A percentile compares a stretch with the other conserved stretches of the same genome.
These are phyloP conservation scores for Pseudomyrmex pallidus DNA, from an alignment of 1,140 invertebrate species.

Conservation along the genomic window DNA sequence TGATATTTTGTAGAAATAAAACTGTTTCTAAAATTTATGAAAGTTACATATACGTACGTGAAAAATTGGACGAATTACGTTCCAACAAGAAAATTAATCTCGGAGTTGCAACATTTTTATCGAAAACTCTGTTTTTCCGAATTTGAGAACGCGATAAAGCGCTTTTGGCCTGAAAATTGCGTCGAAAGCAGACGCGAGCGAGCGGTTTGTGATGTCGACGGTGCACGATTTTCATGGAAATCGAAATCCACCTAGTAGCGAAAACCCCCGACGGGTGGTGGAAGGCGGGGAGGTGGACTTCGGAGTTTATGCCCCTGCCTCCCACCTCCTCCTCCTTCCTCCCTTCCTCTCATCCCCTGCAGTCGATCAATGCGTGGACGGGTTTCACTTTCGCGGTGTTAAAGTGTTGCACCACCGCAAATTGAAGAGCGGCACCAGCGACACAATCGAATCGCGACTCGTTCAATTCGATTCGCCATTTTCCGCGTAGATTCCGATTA, in stretches of 20 bases:
- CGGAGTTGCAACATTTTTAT: conserved; percentile 7
- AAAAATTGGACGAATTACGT: conserved; percentile 1
- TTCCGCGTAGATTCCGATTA: conserved; percentile 6
- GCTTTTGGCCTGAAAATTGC: conserved; percentile 28
- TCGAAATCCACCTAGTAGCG: conserved; percentile 73
- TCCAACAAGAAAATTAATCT: conserved; percentile 8
- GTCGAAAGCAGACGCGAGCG: conserved; percentile 31
- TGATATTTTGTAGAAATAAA: not conserved
- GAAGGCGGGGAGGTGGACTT: conserved; percentile 72
- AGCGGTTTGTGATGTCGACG: conserved; percentile 39
- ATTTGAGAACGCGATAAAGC: conserved; percentile 27
- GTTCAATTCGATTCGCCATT: conserved; percentile 1
- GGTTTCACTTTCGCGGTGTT: conserved; percentile 85
- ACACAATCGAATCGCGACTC: conserved; percentile 30
- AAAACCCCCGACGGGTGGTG: conserved; percentile 62
- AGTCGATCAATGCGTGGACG: conserved; percentile 85
- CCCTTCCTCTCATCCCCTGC: conserved; percentile 76
- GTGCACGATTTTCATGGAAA: conserved; percentile 73
- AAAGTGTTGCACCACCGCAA: conserved; percentile 82
- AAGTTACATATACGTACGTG: not conserved
- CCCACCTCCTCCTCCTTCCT: conserved; percentile 61
- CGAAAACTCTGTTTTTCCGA: conserved; percentile 5
- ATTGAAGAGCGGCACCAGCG: conserved; percentile 40
- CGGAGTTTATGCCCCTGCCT: conserved; percentile 77
- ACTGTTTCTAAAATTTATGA: not conserved